Percentiles rank a stretch among this genome's conserved stretches.
Conservation (phyloP, 2,888 invertebrate genomes). For the Fabriciana adippe region DNA sequence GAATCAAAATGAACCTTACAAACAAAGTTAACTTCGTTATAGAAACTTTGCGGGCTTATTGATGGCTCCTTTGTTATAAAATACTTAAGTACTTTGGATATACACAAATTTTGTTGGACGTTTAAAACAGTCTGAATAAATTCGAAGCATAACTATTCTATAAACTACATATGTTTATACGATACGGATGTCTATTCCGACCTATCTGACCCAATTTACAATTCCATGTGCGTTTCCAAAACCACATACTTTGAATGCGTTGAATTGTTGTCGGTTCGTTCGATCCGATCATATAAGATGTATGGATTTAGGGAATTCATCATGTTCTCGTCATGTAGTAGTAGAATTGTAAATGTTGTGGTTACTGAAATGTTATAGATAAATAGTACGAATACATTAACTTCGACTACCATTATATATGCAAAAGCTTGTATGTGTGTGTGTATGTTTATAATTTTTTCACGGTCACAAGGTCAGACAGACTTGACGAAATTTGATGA, state of each 20-base stretch:
- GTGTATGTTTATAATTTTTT: too few species aligned
- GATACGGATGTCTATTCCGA: constrained; percentile 39
- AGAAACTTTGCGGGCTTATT: constrained; percentile 46
- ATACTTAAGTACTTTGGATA: constrained; percentile 24
- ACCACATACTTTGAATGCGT: constrained; percentile 49
- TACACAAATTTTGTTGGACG: constrained; percentile 13
- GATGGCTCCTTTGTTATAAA: constrained; percentile 39
- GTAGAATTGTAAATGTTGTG: neutral
- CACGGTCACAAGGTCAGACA: too few species aligned
- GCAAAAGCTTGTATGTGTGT: too few species aligned
- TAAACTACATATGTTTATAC: constrained; percentile 32
- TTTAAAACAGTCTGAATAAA: constrained; percentile 23
- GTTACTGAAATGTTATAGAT: too few species aligned
- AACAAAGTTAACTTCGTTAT: constrained; percentile 49
- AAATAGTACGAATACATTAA: too few species aligned
- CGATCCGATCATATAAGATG: constrained; percentile 17
- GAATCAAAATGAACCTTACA: constrained; percentile 52
- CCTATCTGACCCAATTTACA: constrained; percentile 48
- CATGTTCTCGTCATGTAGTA: constrained; percentile 1
- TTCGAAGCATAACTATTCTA: constrained; percentile 27
- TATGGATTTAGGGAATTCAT: constrained; percentile 10
- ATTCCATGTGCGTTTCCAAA: constrained; percentile 44
- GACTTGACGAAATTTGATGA: too few species aligned
- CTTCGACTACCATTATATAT: too few species aligned
- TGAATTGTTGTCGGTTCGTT: constrained; percentile 19